These are phyloP conservation scores for Bucorvus abyssinicus DNA, from an alignment of 2,797 vertebrate species.

Conservation along the genomic window DNA sequence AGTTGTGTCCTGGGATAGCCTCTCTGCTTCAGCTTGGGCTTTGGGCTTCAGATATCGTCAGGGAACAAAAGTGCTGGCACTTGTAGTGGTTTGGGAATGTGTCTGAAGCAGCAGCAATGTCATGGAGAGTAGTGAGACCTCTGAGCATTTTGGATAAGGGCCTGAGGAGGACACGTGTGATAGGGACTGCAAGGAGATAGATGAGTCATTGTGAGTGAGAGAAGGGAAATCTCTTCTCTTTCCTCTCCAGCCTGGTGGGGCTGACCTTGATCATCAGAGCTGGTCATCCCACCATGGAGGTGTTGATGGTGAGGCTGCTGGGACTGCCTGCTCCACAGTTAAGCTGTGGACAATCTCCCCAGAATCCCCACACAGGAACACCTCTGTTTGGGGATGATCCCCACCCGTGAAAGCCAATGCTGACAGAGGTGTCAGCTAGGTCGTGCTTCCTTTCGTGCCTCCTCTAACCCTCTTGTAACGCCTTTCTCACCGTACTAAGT, in stretches of 20 bases:
- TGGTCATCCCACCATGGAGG: fast-evolving
- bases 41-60: neutral
- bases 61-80: neutral
- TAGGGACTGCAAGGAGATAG: neutral
- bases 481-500: neutral
- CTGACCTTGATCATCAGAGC: neutral
- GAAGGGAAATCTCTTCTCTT: neutral
- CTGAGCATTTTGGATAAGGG: neutral
- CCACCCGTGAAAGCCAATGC: neutral
- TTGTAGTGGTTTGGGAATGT: neutral
- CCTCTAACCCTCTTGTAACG: neutral
- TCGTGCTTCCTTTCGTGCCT: neutral
- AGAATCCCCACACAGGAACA: neutral
- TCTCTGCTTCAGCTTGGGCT: neutral
- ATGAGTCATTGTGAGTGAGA: neutral
- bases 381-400: neutral
- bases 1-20: neutral
- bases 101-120: neutral
- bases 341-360: neutral
- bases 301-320: neutral
- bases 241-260: neutral
- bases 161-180: neutral
- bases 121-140: neutral
- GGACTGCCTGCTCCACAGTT: neutral
- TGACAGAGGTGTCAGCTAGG: neutral